phyloP scores from a whole-genome alignment of 2,797 vertebrate species.

The Monodelphis domestica region DNA sequence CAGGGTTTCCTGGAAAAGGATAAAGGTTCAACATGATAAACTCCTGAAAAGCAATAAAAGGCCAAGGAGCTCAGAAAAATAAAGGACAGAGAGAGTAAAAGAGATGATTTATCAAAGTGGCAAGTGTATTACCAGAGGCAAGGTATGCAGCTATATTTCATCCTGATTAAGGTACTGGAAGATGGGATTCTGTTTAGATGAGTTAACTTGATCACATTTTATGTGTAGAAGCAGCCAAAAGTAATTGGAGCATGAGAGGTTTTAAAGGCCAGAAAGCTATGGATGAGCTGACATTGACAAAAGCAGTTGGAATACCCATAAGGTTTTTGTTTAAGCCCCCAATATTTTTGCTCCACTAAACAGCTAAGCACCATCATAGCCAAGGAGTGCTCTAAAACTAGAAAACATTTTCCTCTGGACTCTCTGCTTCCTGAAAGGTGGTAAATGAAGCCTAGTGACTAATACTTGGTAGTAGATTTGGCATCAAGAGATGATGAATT shows the following conservation, averaged over 20 bases:
- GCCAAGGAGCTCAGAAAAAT: conserved; percentile 71
- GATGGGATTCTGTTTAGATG: not conserved
- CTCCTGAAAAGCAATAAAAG: conserved; percentile 75
- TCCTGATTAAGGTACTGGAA: not conserved
- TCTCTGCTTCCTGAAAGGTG: not conserved
- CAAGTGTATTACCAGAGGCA: not conserved
- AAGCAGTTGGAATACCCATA: not conserved
- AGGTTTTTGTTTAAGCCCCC: not conserved
- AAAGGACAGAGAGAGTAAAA: conserved; percentile 59
- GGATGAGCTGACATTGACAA: conserved; percentile 6
- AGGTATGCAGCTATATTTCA: not conserved
- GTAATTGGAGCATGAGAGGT: not conserved
- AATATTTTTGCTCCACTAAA: not conserved
- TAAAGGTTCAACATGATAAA: conserved; percentile 79
- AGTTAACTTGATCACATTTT: not conserved
- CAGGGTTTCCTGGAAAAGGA: conserved; percentile 78
- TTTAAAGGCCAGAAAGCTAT: not conserved
- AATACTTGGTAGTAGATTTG: not conserved
- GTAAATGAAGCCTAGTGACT: not conserved
- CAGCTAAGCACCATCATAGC: not conserved
- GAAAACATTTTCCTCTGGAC: not conserved
- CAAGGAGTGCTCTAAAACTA: not conserved
- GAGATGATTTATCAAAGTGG: conserved; percentile 66
- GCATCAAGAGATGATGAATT: not conserved
- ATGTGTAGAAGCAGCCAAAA: fast-evolving